Evolutionary conservation across 2,797 vertebrate genomes (phyloP).

Genomic region (Melanotaenia parkinsoni): DNA sequence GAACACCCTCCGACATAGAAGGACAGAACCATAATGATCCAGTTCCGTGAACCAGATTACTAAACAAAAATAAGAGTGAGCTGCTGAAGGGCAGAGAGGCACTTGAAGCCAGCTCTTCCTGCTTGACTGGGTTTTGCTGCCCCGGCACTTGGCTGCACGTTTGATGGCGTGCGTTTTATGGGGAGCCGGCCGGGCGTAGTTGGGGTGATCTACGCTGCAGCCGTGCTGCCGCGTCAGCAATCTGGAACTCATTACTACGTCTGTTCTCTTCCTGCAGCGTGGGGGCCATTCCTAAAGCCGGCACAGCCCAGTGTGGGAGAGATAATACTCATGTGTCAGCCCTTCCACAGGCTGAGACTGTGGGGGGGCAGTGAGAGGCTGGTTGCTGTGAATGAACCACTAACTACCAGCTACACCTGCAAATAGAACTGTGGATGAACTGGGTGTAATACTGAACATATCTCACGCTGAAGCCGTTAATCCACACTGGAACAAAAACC

Average conservation of each 20-base stretch:
- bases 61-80: slow-evolving; percentile 59
- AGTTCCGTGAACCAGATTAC: slow-evolving; percentile 68
- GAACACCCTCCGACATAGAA: slow-evolving; percentile 37
- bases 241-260: slow-evolving; percentile 90
- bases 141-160: slow-evolving; percentile 61
- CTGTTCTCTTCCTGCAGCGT: slow-evolving; percentile 87
- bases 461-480: slow-evolving; percentile 21
- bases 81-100: slow-evolving; percentile 43
- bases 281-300: slow-evolving; percentile 84
- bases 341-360: slow-evolving; percentile 82
- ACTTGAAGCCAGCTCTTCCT: slow-evolving; percentile 60
- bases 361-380: slow-evolving; percentile 67
- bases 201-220: slow-evolving; percentile 75
- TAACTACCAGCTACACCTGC: slow-evolving; percentile 73
- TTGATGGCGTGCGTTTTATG: slow-evolving; percentile 79
- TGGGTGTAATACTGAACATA: slow-evolving; percentile 34
- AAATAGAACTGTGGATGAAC: slow-evolving; percentile 61
- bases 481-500: slow-evolving; percentile 5
- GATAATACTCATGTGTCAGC: slow-evolving; percentile 83
- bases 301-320: slow-evolving; percentile 65
- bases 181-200: slow-evolving; percentile 71
- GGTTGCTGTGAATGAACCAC: slow-evolving; percentile 71
- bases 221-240: slow-evolving; percentile 82
- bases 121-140: slow-evolving; percentile 75
- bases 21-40: slow-evolving; percentile 54